These are phyloP conservation scores for Clangula hyemalis DNA, from an alignment of 2,797 vertebrate species.

Conservation along the genomic window DNA sequence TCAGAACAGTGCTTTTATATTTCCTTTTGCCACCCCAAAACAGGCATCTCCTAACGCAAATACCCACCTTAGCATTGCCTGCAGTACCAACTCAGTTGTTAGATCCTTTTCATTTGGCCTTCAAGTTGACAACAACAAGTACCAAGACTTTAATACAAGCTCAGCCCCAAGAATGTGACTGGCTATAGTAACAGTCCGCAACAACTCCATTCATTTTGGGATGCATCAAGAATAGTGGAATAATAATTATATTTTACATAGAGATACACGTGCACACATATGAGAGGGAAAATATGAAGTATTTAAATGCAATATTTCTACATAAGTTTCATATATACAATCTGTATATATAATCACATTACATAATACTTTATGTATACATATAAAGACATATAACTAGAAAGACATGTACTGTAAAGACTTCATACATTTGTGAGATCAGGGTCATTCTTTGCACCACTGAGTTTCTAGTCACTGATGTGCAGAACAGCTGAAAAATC, in stretches of 20 bases:
- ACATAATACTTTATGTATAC: not conserved
- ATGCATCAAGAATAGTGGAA: not conserved
- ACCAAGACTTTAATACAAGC: not conserved
- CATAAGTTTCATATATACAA: not conserved
- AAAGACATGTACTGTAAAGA: not conserved
- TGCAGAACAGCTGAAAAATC: not conserved
- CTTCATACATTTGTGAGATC: not conserved
- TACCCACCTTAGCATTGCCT: not conserved
- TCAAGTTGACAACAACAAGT: not conserved
- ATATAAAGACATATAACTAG: not conserved
- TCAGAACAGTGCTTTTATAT: constrained; percentile 12
- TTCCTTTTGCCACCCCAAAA: not conserved
- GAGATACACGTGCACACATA: not conserved
- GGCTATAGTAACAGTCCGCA: not conserved
- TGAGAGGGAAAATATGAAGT: not conserved
- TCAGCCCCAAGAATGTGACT: not conserved
- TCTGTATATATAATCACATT: not conserved
- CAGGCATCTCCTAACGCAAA: not conserved
- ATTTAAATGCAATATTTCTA: not conserved
- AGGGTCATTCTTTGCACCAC: not conserved
- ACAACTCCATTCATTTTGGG: not conserved
- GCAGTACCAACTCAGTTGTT: not conserved
- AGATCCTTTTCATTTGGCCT: not conserved
- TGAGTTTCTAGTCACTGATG: not conserved
- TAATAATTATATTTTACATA: not conserved